Conservation (phyloP, 2,888 invertebrate species). For the Steinernema carpocapsae region DNA sequence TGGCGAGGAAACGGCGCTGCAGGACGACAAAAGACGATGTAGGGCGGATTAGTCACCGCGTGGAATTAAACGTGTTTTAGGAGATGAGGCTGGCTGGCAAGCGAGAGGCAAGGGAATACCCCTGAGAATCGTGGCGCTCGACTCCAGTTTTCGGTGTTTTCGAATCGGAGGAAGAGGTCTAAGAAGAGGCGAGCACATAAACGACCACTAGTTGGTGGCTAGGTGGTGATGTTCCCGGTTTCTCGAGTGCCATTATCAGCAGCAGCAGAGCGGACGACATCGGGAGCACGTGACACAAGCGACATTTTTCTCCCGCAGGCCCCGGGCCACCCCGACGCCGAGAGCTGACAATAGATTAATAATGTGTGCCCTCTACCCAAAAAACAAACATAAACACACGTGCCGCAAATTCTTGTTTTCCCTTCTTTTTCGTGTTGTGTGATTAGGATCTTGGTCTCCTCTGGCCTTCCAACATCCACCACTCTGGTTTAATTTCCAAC, state of each 20-base stretch:
- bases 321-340: not conserved
- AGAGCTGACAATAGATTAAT: not conserved
- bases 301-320: constrained; percentile 22
- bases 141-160: constrained; percentile 15
- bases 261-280: not conserved
- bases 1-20: too few relatives aligned
- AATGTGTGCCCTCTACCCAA: not conserved
- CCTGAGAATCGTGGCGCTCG: constrained; percentile 1
- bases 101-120: constrained; percentile 1
- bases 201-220: not conserved
- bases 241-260: constrained; percentile 25
- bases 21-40: not conserved
- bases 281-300: constrained; percentile 21
- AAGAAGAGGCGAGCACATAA: not conserved
- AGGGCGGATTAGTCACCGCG: constrained; percentile 15
- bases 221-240: not conserved
- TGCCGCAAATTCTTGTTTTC: constrained; percentile 16
- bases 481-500: constrained; percentile 30
- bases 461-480: not conserved
- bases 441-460: too few relatives aligned
- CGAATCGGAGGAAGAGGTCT: not conserved
- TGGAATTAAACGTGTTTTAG: constrained; percentile 33
- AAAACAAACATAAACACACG: not conserved
- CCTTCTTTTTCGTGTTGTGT: not conserved
- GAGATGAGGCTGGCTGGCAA: not conserved